A percentile compares a stretch with the other conserved stretches of the same genome.
phyloP scores from a whole-genome alignment of 30 jellyfish, hydroid and myxozoan species.

The Aurelia sp. region DNA sequence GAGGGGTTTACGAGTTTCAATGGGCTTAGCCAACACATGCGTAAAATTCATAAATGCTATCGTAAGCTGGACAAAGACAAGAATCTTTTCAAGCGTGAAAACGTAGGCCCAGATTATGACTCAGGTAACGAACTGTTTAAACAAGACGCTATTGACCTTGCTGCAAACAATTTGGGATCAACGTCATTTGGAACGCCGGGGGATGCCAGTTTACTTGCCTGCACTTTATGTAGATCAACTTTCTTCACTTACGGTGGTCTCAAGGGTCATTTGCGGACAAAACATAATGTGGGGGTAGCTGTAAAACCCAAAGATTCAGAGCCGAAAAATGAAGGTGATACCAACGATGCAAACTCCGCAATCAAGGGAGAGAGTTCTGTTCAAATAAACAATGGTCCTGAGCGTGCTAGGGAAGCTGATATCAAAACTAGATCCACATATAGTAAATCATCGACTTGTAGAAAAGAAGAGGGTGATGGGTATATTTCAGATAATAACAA shows the following conservation, averaged over 20 bases:
- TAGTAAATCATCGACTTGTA: neutral
- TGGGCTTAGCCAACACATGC: constrained; percentile 27
- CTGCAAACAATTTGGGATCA: constrained; percentile 7
- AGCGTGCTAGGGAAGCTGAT: neutral
- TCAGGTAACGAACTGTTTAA: neutral
- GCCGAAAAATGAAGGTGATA: neutral
- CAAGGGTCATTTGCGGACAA: constrained; percentile 23
- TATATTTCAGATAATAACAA: constrained; percentile 24
- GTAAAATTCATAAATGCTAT: constrained; percentile 2
- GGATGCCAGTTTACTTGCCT: constrained; percentile 12
- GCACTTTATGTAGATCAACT: constrained; percentile 26
- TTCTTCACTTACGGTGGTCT: constrained; percentile 28
- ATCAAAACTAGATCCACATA: neutral
- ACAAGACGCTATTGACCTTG: constrained; percentile 15
- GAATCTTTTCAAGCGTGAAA: neutral
- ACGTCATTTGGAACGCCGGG: neutral
- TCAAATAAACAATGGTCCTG: neutral
- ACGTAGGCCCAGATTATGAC: neutral
- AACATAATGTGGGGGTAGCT: constrained; percentile 9
- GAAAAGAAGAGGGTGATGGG: neutral
- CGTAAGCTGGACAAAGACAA: neutral
- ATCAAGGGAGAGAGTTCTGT: neutral
- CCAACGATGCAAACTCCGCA: neutral
- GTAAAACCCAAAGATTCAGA: neutral
- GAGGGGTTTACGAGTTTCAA: neutral